These are phyloP conservation scores for Orestias chungarensis DNA, from an alignment of 2,797 vertebrate species.

Conservation along the genomic window DNA sequence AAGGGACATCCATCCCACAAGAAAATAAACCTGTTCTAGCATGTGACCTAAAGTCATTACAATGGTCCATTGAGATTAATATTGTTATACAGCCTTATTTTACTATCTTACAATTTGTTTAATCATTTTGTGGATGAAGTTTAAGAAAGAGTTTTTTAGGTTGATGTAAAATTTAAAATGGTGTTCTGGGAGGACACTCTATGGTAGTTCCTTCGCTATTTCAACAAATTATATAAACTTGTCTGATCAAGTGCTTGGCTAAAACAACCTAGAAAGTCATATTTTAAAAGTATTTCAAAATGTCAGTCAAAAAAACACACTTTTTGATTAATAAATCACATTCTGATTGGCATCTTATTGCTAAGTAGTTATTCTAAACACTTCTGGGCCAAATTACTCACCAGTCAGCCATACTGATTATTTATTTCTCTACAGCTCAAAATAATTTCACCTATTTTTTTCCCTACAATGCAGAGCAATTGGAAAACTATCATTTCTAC, in stretches of 20 bases:
- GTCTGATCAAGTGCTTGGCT: neutral
- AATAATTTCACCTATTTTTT: conserved; percentile 38
- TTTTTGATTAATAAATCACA: conserved; percentile 58
- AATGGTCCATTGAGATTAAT: too few relatives aligned
- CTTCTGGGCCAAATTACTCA: conserved; percentile 69
- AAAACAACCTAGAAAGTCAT: neutral
- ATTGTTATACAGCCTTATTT: too few relatives aligned
- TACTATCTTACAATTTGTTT: too few relatives aligned
- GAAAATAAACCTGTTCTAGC: too few relatives aligned
- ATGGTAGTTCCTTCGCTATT: too few relatives aligned
- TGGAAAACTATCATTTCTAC: conserved; percentile 60
- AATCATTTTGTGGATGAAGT: neutral
- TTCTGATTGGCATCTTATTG: neutral
- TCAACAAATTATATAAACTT: neutral
- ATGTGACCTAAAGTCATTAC: too few relatives aligned
- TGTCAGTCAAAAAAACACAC: neutral
- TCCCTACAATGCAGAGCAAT: conserved; percentile 38
- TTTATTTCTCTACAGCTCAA: conserved; percentile 56
- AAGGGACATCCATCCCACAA: too few relatives aligned
- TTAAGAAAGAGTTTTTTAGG: neutral
- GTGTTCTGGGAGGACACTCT: neutral
- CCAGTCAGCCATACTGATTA: conserved; percentile 65
- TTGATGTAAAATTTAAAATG: neutral
- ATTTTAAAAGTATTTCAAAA: neutral
- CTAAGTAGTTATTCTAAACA: conserved; percentile 16